Percentiles rank a stretch among this genome's conserved stretches.
These are phyloP conservation scores for Trissolcus brochymenae DNA, from an alignment of 2,888 invertebrate genomes.

Conservation along the genomic window DNA sequence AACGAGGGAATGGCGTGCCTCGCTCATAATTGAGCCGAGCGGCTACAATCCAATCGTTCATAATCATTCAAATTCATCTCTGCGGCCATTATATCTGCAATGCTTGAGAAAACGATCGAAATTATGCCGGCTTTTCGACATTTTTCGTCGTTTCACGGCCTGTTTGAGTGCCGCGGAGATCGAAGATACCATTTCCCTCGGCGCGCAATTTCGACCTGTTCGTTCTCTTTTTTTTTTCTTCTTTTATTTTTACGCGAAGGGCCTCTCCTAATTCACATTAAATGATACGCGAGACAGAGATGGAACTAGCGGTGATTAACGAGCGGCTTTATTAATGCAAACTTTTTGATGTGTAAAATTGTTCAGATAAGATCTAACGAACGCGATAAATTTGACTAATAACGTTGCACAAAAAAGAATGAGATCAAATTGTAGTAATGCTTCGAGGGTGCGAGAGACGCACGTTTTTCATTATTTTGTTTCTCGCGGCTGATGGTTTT, in stretches of 20 bases:
- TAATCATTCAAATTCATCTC: constrained; percentile 74
- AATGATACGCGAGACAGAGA: constrained; percentile 26
- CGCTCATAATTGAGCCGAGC: constrained; percentile 73
- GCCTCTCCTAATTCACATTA: constrained; percentile 27
- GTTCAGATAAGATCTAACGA: constrained; percentile 46
- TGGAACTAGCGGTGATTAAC: constrained; percentile 38
- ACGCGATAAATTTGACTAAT: constrained; percentile 53
- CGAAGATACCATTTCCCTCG: constrained; percentile 15
- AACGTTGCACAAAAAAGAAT: constrained; percentile 13
- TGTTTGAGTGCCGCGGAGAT: constrained; percentile 51
- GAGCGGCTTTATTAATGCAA: constrained; percentile 52
- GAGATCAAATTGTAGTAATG: no score
- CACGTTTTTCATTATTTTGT: no score
- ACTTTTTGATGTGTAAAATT: constrained; percentile 54
- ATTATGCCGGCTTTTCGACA: constrained; percentile 56
- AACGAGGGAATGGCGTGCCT: constrained; percentile 76
- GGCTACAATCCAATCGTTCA: constrained; percentile 74
- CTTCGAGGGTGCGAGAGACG: no score
- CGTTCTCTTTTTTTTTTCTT: background rate
- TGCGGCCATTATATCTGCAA: constrained; percentile 58
- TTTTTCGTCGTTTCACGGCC: constrained; percentile 60
- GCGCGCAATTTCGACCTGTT: constrained; percentile 30
- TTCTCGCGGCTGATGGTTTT: background rate
- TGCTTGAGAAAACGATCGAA: constrained; percentile 53
- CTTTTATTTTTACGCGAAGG: background rate